Evolutionary conservation across 2,797 vertebrate species (phyloP).

Genomic region (Pempheris klunzingeri): DNA sequence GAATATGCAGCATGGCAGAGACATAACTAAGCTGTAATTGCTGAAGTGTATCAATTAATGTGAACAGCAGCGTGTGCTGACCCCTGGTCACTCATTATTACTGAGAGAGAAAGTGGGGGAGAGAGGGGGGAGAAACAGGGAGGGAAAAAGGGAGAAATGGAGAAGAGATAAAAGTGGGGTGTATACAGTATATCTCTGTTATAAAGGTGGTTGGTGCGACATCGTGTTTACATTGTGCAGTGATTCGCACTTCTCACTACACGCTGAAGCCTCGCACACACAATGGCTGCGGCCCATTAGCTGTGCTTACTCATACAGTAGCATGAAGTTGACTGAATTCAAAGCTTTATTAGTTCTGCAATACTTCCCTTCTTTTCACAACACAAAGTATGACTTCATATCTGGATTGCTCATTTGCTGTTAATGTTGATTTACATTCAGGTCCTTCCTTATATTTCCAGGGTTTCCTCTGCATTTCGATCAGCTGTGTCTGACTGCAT

Average conservation of each 20-base stretch:
- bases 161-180: not conserved
- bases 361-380: not conserved
- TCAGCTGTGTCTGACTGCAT: not conserved
- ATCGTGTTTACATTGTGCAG: slow-evolving; percentile 4
- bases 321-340: not conserved
- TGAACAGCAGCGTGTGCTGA: slow-evolving; percentile 79
- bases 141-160: not conserved
- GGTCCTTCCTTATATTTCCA: not conserved
- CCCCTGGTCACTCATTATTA: slow-evolving; percentile 71
- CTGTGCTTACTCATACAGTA: not conserved
- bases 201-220: not conserved
- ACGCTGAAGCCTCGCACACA: not conserved
- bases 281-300: not conserved
- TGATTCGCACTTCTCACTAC: not conserved
- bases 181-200: not conserved
- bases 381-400: not conserved
- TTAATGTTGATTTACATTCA: not conserved
- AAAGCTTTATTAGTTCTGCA: not conserved
- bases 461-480: not conserved
- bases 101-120: slow-evolving; percentile 2
- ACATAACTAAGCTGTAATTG: slow-evolving; percentile 84
- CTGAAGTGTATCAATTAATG: slow-evolving; percentile 83
- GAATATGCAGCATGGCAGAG: slow-evolving; percentile 78
- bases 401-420: not conserved
- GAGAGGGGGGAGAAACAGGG: too few species aligned